These are phyloP conservation scores for Rattus norvegicus DNA, from an alignment of 2,113 vertebrate genomes.

Conservation along the genomic window GRCr8 NC_086026.1:125511501-125512000, in stretches of 20 bases:
- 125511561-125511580: background rate
- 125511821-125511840: background rate
- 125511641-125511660: background rate
- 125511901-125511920: background rate
- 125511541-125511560: background rate
- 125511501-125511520: background rate
- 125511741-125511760: background rate
- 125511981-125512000: slow-evolving; percentile 59
- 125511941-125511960: slow-evolving; percentile 34
- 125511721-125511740: background rate
- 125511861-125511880: background rate
- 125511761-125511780: background rate
- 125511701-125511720: background rate
- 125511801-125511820: background rate
- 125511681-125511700: background rate
- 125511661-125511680: background rate
- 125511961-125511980: slow-evolving; percentile 3
- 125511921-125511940: background rate
- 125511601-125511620: background rate
- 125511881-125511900: background rate
- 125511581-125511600: background rate
- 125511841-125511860: background rate
- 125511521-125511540: background rate
- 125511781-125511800: background rate
- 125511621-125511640: background rate